Evolutionary conservation across 2,797 vertebrate genomes (phyloP).

Genomic region (Microchirus variegatus): DNA sequence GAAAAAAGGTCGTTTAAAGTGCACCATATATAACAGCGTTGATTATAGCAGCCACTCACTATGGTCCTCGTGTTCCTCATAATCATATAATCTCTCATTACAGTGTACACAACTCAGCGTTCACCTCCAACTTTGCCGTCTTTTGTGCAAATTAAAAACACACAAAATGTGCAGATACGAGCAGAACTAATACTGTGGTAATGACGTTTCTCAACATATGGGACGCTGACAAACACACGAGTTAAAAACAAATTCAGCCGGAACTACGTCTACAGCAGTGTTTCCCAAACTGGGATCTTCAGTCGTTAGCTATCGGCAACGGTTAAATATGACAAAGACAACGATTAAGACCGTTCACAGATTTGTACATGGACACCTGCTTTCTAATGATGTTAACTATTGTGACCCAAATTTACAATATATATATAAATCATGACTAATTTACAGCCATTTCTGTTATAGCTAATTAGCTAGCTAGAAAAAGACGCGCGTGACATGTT

Average conservation of each 20-base stretch:
- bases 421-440: too few relatives aligned
- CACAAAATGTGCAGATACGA: slow-evolving; percentile 31
- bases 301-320: neutral
- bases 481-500: too few relatives aligned
- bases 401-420: too few relatives aligned
- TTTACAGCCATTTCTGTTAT: too few relatives aligned
- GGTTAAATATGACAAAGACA: too few relatives aligned
- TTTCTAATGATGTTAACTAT: too few relatives aligned
- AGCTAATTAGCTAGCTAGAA: too few relatives aligned
- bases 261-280: neutral
- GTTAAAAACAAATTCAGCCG: neutral
- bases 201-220: neutral
- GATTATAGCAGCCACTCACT: slow-evolving; percentile 10
- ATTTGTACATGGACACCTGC: too few relatives aligned
- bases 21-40: slow-evolving; percentile 40
- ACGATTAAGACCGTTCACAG: too few relatives aligned
- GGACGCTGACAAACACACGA: too few relatives aligned
- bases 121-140: neutral
- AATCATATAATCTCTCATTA: too few relatives aligned
- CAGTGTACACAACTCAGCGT: neutral
- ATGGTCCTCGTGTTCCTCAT: slow-evolving; percentile 5
- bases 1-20: slow-evolving; percentile 46
- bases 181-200: slow-evolving; percentile 1
- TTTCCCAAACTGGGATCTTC: neutral
- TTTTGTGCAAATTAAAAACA: slow-evolving; percentile 45